Evolutionary conservation across 2,888 invertebrate species (phyloP).

Genomic region (Nemapogon koenigi): DNA sequence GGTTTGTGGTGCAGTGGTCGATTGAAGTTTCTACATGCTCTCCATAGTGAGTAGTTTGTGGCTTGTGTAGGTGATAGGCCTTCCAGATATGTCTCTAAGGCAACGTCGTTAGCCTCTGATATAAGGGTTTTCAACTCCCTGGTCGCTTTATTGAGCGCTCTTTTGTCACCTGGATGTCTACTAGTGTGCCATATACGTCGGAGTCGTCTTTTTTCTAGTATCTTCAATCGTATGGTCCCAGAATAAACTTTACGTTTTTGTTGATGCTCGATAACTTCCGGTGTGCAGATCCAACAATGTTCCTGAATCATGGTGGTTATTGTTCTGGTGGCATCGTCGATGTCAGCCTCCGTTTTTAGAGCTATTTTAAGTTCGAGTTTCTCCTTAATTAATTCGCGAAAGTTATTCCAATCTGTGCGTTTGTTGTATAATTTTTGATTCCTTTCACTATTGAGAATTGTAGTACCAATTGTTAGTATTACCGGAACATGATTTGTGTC

Average conservation of each 20-base stretch:
- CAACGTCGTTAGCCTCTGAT: too few species aligned
- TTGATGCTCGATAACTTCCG: constrained; percentile 3
- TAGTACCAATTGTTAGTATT: constrained; percentile 15
- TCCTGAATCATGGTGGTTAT: constrained; percentile 9
- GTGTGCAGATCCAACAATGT: constrained; percentile 10
- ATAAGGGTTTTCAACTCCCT: constrained; percentile 12
- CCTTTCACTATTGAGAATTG: not conserved
- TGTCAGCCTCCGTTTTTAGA: constrained; percentile 12
- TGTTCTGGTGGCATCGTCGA: constrained; percentile 8
- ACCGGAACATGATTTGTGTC: constrained; percentile 19
- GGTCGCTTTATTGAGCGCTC: constrained; percentile 10
- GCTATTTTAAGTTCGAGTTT: constrained; percentile 11
- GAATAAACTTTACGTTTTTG: not conserved
- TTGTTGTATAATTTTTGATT: constrained; percentile 12
- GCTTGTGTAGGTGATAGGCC: too few species aligned
- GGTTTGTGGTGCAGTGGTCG: too few species aligned
- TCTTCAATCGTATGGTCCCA: constrained; percentile 10
- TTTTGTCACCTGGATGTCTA: constrained; percentile 15
- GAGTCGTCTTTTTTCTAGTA: constrained; percentile 14
- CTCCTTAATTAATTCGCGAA: constrained; percentile 11
- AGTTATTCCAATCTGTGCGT: constrained; percentile 16
- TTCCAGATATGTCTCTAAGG: too few species aligned
- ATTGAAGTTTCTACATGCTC: too few species aligned
- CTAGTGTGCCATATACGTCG: constrained; percentile 15
- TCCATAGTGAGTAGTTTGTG: too few species aligned